Evolutionary conservation across 2,113 vertebrate genomes (phyloP).

Genomic region (Pycnonotus jocosus): DNA sequence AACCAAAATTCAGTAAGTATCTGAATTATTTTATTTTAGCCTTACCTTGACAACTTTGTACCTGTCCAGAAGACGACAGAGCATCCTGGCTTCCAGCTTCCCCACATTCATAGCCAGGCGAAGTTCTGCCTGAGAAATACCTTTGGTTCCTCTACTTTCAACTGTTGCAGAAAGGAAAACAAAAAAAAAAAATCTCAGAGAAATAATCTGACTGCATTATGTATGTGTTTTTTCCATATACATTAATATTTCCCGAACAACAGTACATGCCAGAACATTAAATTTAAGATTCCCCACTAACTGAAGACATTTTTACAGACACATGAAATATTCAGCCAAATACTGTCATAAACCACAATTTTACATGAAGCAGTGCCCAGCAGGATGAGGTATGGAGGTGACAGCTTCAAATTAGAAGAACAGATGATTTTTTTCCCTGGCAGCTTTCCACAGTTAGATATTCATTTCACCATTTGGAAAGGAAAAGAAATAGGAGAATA

Average conservation of each 20-base stretch:
- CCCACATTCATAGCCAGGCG: slow-evolving; percentile 84
- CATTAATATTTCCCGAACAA: not conserved
- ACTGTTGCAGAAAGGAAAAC: slow-evolving; percentile 69
- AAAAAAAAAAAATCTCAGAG: not conserved
- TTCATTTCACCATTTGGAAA: not conserved
- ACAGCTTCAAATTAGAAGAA: not conserved
- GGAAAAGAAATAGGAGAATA: not conserved
- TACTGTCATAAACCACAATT: not conserved
- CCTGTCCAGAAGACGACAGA: slow-evolving; percentile 85
- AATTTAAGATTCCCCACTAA: not conserved
- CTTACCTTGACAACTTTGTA: slow-evolving; percentile 87
- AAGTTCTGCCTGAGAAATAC: slow-evolving; percentile 86
- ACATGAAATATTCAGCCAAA: not conserved
- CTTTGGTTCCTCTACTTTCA: slow-evolving; percentile 83
- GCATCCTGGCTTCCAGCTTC: slow-evolving; percentile 89
- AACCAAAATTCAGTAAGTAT: not conserved
- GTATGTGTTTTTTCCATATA: not conserved
- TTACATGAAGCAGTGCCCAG: not conserved
- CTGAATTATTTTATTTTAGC: not conserved
- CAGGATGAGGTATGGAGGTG: not conserved
- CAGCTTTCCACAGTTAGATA: not conserved
- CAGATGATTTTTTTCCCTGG: not conserved
- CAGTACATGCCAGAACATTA: not conserved
- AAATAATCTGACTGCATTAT: not conserved
- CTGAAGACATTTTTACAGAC: not conserved